Percentiles rank a stretch among this genome's conserved stretches.
Evolutionary conservation across 2,113 vertebrate species (phyloP).

Genomic region (Noturus placidus): DNA sequence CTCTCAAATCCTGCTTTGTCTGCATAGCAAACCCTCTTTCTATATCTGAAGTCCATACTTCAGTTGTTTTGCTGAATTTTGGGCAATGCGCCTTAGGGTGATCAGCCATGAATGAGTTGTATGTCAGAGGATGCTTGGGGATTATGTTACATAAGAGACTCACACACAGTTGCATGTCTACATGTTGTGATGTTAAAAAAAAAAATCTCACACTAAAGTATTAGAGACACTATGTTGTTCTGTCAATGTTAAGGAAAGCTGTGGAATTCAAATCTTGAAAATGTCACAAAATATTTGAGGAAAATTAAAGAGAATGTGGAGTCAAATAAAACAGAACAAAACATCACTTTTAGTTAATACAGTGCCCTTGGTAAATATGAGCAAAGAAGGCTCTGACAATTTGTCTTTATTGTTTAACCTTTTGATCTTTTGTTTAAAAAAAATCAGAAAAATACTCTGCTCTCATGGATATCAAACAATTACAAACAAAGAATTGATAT

Average conservation of each 20-base stretch:
- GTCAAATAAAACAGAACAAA: background rate
- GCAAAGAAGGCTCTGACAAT: too few species aligned
- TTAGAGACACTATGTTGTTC: background rate
- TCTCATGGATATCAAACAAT: too few species aligned
- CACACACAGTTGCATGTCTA: background rate
- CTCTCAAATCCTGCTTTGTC: slow-evolving; percentile 67
- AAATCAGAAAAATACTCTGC: too few species aligned
- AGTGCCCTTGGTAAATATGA: too few species aligned
- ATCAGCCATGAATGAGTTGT: slow-evolving; percentile 37
- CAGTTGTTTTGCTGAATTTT: slow-evolving; percentile 20
- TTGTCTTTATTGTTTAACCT: too few species aligned
- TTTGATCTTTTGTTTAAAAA: too few species aligned
- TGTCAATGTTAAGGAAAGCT: background rate
- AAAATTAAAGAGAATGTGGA: background rate
- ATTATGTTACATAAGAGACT: background rate
- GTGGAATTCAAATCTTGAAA: background rate
- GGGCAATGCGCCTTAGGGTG: slow-evolving; percentile 22
- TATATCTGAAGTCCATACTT: slow-evolving; percentile 24
- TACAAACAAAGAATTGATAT: too few species aligned
- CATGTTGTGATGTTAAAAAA: background rate
- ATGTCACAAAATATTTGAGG: background rate
- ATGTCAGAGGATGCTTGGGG: slow-evolving; percentile 25
- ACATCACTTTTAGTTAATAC: background rate
- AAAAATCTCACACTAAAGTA: background rate
- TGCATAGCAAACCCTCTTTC: slow-evolving; percentile 19